Evolutionary conservation across 2,888 invertebrate species (phyloP).

Genomic region (Leucophenga maculata): DNA sequence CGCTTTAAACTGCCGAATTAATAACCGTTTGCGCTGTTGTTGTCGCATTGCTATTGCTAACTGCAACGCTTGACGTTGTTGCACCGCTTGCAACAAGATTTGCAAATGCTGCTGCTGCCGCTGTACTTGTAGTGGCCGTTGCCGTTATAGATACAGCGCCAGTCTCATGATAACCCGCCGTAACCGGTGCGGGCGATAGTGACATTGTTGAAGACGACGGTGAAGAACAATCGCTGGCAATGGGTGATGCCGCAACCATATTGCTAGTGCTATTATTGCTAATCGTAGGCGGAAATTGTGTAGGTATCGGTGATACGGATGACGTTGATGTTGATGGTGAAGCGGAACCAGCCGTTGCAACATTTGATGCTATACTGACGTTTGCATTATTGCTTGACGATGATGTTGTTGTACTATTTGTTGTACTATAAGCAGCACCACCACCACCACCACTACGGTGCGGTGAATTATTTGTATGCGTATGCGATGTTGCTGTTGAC

Average conservation of each 20-base stretch:
- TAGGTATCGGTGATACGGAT: constrained; percentile 68
- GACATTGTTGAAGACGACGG: constrained; percentile 68
- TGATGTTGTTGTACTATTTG: background rate
- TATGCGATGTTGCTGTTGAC: constrained; percentile 39
- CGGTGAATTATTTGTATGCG: constrained; percentile 27
- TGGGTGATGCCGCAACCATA: constrained; percentile 61
- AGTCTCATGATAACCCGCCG: constrained; percentile 56
- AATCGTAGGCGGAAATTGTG: constrained; percentile 55
- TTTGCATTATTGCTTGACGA: constrained; percentile 27
- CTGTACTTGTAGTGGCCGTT: constrained; percentile 58
- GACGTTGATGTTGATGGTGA: constrained; percentile 49
- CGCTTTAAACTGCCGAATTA: constrained; percentile 67
- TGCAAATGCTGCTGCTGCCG: constrained; percentile 67
- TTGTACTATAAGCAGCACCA: constrained; percentile 8
- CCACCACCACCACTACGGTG: background rate
- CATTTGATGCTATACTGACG: background rate
- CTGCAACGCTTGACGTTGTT: constrained; percentile 28
- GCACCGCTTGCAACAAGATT: constrained; percentile 31
- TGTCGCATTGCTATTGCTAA: constrained; percentile 47
- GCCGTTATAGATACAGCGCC: constrained; percentile 66
- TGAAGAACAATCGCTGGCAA: constrained; percentile 68
- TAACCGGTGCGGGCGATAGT: constrained; percentile 63
- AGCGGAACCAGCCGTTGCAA: constrained; percentile 10
- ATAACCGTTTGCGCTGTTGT: constrained; percentile 61
- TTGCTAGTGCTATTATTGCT: constrained; percentile 56